These are phyloP conservation scores for Linurgus olivaceus DNA, from an alignment of 2,797 vertebrate species.

Conservation along the genomic window DNA sequence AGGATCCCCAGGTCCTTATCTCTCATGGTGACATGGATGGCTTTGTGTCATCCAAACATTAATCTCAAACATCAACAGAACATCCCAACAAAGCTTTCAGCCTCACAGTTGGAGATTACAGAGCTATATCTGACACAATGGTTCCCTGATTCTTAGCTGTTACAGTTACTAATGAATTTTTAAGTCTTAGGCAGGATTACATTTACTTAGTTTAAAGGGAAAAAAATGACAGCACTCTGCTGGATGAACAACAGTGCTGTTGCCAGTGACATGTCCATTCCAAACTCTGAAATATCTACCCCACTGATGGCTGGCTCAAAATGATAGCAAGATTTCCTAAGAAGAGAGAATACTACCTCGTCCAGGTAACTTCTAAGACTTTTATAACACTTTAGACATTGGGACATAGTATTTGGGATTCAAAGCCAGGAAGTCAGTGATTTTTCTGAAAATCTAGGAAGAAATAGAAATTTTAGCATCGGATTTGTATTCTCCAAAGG, in stretches of 20 bases:
- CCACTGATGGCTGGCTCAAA: neutral
- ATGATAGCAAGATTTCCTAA: neutral
- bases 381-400: neutral
- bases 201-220: neutral
- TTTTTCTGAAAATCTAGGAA: neutral
- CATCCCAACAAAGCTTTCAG: neutral
- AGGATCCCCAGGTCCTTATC: neutral
- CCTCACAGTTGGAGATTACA: neutral
- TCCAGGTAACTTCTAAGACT: neutral
- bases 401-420: neutral
- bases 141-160: neutral
- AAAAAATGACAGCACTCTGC: neutral
- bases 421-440: neutral
- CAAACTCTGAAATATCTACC: neutral
- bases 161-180: neutral
- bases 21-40: neutral
- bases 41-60: neutral
- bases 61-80: neutral
- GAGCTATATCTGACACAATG: fast-evolving
- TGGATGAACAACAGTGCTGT: neutral
- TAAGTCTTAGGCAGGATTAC: neutral
- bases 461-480: neutral
- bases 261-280: neutral
- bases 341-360: neutral
- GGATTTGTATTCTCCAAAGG: neutral